Base-by-base conservation (phyloP, 1,140 invertebrate genomes). In the Metopolophium dirhodum region DNA sequence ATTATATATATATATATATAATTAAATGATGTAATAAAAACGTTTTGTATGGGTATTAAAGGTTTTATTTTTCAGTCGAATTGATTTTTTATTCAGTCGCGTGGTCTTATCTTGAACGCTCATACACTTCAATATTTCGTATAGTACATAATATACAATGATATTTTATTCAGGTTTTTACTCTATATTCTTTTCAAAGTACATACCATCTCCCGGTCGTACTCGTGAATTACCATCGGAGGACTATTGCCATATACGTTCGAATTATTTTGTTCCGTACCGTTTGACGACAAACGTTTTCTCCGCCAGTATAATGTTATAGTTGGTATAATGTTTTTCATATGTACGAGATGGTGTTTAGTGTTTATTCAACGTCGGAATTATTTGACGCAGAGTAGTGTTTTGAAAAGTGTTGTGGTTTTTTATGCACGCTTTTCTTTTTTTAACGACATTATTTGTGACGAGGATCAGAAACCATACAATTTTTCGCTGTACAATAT, bases 401-500 rank as follows among this genome's bases (percentile, higher is more conserved):
- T 77, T 77, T 77, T 35, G 61, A 77, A n/a, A 77, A 77, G 61
- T 77, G n/a, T n/a, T 68, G 61, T 8, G 61, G 61, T n/a, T 68
- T 61, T 68, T 68, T 68, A 68, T 68, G 61, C 11, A 4, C 11
- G 57, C 4, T 14, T 68, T 77, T 77, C 11, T n/a, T 18, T 77
- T 77, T 77, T 77, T 77, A n/a, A 77, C n/a, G 61, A 77, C 11
- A 77, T 77, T n/a, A 77, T 77, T 77, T 77, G n/a, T n/a, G 61
- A 18, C 4, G 61, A n/a, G 61, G n/a, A 77, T n/a, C 61, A 77
- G 9, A n/a, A 77, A 77, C 9, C n/a, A 57, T 22, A 54, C 18
- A 14, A 4, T 77, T 77, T 68, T 57, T 68, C n/a, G 3, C 14
- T 7, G 14, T 77, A n/a, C 14, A n/a, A 77, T 77, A 77, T 77